Base-by-base conservation (phyloP, 2,797 vertebrate species). In the Poecilia velifera region DNA sequence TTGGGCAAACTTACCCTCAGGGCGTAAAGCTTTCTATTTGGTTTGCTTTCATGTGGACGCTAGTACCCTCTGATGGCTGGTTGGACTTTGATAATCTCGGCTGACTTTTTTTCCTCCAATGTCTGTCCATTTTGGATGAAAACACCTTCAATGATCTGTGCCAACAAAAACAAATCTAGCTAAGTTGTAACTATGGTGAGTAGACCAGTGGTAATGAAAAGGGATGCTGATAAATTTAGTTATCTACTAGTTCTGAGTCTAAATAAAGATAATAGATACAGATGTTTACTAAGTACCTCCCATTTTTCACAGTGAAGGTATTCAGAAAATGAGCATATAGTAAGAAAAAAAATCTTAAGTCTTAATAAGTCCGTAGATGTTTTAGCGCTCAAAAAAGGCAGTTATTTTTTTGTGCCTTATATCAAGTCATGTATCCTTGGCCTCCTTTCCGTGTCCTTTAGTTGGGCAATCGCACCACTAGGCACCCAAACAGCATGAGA, bases 401-500 rank as follows among this genome's bases (percentile, higher is more conserved):
- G 45, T 43, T 53, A 53, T 20, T 53, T 36, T 0, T 51, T n/a
- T 1, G 3, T 84, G 75, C 55, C 46, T 13, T 25, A 20, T 78
- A 62, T 34, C 43, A 53, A 20, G 53, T 89, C 66, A 22, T 72
- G 9, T 49, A 87, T 91, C 90, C 85, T 90, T 91, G 89, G 82
- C 78, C 83, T 84, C 76, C 39, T 83, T 53, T 90, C 72, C 73
- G 51, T 83, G 86, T 91, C 76, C 77, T 91, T 86, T 84, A 68
- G 82, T 89, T 89, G 78, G 82, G 83, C 79, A 92, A 92, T 88
- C 82, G 16, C 73, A 76, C 62, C 72, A 62, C 4, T 36, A 90
- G 84, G 74, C 88, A 87, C 90, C 90, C 90, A 94, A 93, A 93
- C 90, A 92, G 82, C 86, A 88, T 72, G 79, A 83, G 83, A 83